Conservation (phyloP, 2,797 vertebrate genomes). For the Nannoperca australis region DNA sequence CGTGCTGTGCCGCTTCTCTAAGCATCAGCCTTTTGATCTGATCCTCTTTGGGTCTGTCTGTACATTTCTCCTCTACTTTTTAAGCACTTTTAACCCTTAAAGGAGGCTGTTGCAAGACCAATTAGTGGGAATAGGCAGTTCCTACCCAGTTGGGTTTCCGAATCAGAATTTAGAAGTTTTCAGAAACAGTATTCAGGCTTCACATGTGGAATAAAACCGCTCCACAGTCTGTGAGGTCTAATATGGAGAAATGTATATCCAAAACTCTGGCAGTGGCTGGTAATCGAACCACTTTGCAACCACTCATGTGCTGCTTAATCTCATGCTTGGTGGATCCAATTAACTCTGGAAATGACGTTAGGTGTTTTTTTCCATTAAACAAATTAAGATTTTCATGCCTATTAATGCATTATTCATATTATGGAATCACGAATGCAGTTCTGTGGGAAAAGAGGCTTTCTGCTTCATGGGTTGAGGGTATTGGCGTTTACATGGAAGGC, state of each 20-base stretch:
- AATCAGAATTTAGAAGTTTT: not conserved
- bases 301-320: slow-evolving; percentile 52
- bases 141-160: not conserved
- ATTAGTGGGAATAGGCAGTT: not conserved
- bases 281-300: slow-evolving; percentile 36
- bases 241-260: not conserved
- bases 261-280: slow-evolving; percentile 2
- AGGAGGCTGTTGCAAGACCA: not conserved
- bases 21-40: not conserved
- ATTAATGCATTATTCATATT: slow-evolving; percentile 69
- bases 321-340: slow-evolving; percentile 70
- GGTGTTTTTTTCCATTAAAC: slow-evolving; percentile 59
- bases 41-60: too few species aligned
- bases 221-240: not conserved
- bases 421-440: slow-evolving; percentile 17
- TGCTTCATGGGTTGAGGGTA: slow-evolving; percentile 13
- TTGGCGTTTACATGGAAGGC: not conserved
- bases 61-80: not conserved
- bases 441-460: slow-evolving; percentile 32
- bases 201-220: not conserved
- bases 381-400: slow-evolving; percentile 45
- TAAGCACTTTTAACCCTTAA: not conserved
- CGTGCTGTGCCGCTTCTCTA: not conserved
- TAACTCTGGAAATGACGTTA: slow-evolving; percentile 59
- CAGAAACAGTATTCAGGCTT: not conserved